Percentiles rank a stretch among this genome's conserved stretches.
These are phyloP conservation scores for Dendrophyllia cribrosa DNA, from an alignment of 64 coral and sea anemone genomes.

Conservation along the genomic window DNA sequence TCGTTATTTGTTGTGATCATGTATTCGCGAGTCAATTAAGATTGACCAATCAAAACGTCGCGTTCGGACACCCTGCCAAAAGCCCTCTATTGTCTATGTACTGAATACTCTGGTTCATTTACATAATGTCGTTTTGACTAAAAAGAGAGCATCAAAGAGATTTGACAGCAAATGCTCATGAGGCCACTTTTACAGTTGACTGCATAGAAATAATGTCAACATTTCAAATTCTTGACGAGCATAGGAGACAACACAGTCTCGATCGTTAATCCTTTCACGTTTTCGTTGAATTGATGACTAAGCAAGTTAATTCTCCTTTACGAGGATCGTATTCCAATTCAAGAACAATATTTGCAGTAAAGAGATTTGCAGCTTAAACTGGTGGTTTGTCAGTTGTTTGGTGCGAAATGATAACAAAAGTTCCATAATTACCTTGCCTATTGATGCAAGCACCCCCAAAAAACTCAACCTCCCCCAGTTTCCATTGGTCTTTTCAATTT, in stretches of 20 bases:
- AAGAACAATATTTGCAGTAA: slow-evolving; percentile 3
- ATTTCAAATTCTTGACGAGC: slow-evolving; percentile 37
- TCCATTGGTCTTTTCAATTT: too few species aligned
- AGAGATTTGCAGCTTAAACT: slow-evolving; percentile 5
- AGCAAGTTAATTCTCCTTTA: neutral
- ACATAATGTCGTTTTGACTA: slow-evolving; percentile 15
- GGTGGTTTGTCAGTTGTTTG: neutral
- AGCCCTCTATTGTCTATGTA: slow-evolving; percentile 22
- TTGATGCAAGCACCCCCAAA: too few species aligned
- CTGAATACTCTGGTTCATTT: neutral
- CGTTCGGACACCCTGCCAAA: slow-evolving; percentile 7
- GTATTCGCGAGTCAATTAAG: slow-evolving; percentile 46
- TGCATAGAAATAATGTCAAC: slow-evolving; percentile 47
- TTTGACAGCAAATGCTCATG: slow-evolving; percentile 24
- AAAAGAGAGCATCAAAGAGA: slow-evolving; percentile 34
- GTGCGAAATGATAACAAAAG: neutral
- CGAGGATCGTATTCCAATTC: neutral
- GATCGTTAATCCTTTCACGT: neutral
- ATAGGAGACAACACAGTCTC: neutral
- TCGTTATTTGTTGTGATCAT: slow-evolving; percentile 7
- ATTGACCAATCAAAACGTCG: slow-evolving; percentile 25
- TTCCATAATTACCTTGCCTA: neutral
- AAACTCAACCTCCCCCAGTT: too few species aligned
- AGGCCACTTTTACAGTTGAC: neutral
- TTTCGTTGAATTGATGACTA: neutral